Base-by-base conservation (phyloP, 2,888 invertebrate genomes). In the Ichneumon xanthorius region DNA sequence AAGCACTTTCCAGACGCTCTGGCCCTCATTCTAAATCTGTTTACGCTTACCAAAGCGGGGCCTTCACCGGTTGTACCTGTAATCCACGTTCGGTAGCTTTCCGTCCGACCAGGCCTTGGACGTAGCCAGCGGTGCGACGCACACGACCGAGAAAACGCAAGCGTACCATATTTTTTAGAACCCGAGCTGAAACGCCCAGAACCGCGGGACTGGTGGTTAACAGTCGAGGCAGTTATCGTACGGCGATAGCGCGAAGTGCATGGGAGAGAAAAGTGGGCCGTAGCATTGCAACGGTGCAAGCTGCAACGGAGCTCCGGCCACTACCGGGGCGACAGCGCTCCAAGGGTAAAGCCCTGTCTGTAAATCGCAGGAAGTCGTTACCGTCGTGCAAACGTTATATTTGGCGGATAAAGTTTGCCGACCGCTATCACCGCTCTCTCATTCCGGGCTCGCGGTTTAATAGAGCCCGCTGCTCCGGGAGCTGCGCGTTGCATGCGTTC, bases 11-110 rank as follows among this genome's bases (percentile, higher is more conserved):
- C 61, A 33, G 45, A 30, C 55, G 55, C 45, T 33, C 61, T 50
- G 30, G 16, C 67, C 72, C 70, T 76, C 67, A 80, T 80, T 84
- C 76, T 76, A 55, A 76, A 84, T 80, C 75, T 84, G 80, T 84
- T 76, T 76, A 84, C 63, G 80, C 37, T 22, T 33, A 16, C 75
- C 19, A 16, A 16, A 30, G 40, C 65, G 48, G 37, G 19, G 58
- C 75, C 73, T 73, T 55, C 16, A 50, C 48, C 71, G 63, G 45
- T 80, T 75, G 33, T 67, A 45, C 73, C 40, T 26, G 40, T 45
- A 33, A 48, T 75, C 68, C 40, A 11, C 53, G 40, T 76, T 67
- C 30, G 65, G 63, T 40, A 14, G 11, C 30, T 72, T 67, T 6
- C 9, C 70, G 40, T 65, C 40, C 26, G 26, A 22, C 53, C 16